phyloP scores from a whole-genome alignment of 2,113 vertebrate species.

The Piaya cayana region DNA sequence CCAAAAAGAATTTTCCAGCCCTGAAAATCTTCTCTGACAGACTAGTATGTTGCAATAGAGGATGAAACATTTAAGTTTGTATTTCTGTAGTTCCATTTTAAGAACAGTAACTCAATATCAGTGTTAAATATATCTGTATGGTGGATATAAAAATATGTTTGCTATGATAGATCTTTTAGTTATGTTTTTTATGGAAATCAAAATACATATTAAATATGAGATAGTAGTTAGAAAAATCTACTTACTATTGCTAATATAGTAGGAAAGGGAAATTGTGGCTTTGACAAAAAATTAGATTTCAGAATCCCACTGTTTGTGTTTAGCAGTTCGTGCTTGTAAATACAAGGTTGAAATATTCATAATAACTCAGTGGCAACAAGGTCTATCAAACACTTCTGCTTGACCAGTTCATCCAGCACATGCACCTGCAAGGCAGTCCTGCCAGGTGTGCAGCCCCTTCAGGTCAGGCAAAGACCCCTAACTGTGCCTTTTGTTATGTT shows the following conservation, averaged over 20 bases:
- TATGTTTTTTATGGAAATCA: background rate
- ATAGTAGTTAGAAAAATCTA: background rate
- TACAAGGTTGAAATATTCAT: background rate
- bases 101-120: background rate
- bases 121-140: background rate
- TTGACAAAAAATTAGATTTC: background rate
- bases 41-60: background rate
- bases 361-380: background rate
- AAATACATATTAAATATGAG: background rate
- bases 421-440: background rate
- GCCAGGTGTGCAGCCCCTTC: background rate
- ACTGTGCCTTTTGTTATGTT: background rate
- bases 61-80: background rate
- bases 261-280: background rate
- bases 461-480: background rate
- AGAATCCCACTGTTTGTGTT: background rate
- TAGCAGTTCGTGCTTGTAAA: background rate
- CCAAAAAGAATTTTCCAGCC: conserved; percentile 31
- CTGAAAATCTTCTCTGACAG: background rate
- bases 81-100: background rate
- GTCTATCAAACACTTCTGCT: background rate
- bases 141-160: background rate
- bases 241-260: background rate
- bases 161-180: background rate
- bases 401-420: background rate